Percentiles rank a stretch among this genome's conserved stretches.
Conservation (phyloP, 2,888 invertebrate species). For the Acronicta leporina region DNA sequence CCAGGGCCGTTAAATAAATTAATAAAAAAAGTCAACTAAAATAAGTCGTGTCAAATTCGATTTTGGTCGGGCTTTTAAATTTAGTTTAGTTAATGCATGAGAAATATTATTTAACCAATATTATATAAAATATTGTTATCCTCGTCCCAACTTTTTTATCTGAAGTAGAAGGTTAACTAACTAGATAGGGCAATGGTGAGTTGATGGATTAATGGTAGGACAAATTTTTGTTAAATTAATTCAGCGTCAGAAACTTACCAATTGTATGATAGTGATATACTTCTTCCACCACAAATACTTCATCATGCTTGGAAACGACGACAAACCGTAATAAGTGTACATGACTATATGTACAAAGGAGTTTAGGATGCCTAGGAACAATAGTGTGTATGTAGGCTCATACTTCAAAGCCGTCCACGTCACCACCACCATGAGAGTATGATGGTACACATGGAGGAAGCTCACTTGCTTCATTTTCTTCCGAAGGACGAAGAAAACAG, state of each 20-base stretch:
- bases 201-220: too few relatives aligned
- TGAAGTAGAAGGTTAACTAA: too few relatives aligned
- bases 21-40: too few relatives aligned
- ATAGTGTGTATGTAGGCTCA: constrained; percentile 36
- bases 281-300: constrained; percentile 95
- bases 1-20: too few relatives aligned
- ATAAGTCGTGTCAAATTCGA: too few relatives aligned
- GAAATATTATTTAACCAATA: too few relatives aligned
- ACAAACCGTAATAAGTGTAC: constrained; percentile 93
- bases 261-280: constrained; percentile 92
- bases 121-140: too few relatives aligned
- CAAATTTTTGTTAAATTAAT: too few relatives aligned
- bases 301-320: constrained; percentile 90
- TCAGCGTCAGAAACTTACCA: constrained; percentile 81
- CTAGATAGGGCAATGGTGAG: too few relatives aligned
- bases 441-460: constrained; percentile 95
- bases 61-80: too few relatives aligned
- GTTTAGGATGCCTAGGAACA: constrained; percentile 40
- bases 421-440: constrained; percentile 87
- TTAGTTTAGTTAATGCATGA: too few relatives aligned
- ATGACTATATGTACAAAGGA: constrained; percentile 91
- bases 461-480: constrained; percentile 93
- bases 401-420: constrained; percentile 88
- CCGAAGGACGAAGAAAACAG: constrained; percentile 94
- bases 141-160: too few relatives aligned